Evolutionary conservation across 2,113 vertebrate genomes (phyloP).

Genomic region (Conger conger): DNA sequence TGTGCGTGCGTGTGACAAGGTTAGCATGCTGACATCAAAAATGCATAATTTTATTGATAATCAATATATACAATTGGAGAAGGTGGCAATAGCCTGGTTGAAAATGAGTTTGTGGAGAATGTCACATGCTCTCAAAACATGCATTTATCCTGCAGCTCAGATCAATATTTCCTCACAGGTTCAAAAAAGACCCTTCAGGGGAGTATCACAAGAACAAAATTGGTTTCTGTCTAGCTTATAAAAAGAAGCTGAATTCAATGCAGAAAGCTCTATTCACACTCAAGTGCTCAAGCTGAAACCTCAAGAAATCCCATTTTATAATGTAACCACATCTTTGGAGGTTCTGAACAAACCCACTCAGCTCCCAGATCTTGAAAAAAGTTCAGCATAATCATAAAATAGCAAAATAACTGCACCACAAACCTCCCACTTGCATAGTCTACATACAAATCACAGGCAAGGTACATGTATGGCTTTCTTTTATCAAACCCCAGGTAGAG

Average conservation of each 20-base stretch:
- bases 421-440: background rate
- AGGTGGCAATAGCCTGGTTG: background rate
- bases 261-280: background rate
- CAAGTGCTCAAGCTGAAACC: background rate
- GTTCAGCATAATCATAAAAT: background rate
- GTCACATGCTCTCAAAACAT: background rate
- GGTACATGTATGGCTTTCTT: background rate
- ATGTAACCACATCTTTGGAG: background rate
- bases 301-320: background rate
- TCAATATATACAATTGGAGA: slow-evolving; percentile 1
- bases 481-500: too few species aligned
- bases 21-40: background rate
- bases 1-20: background rate
- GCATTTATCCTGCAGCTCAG: slow-evolving; percentile 2
- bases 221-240: background rate
- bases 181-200: background rate
- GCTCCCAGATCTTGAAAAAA: background rate
- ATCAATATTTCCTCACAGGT: slow-evolving; percentile 11
- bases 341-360: background rate
- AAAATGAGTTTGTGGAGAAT: slow-evolving; percentile 4
- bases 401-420: background rate
- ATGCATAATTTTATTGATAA: background rate
- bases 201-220: slow-evolving; percentile 3
- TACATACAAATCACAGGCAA: background rate
- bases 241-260: background rate